A percentile compares a stretch with the other conserved stretches of the same genome.
Evolutionary conservation across 2,888 invertebrate genomes (phyloP).

Genomic region (Plagiodera versicolora): DNA sequence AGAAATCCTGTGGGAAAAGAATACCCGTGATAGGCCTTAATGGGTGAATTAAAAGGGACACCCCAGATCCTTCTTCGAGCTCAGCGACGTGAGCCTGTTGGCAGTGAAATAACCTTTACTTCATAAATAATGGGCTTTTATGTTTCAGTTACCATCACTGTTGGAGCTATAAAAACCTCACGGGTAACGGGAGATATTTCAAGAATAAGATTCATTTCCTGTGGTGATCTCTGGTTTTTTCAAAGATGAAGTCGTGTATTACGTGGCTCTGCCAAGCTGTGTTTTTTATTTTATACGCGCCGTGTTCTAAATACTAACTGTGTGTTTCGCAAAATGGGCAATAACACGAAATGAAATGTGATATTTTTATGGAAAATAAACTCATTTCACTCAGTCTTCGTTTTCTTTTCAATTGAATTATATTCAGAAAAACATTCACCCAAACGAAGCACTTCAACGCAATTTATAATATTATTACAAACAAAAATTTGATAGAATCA

Average conservation of each 20-base stretch:
- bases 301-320: too few relatives aligned
- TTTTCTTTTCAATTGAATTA: too few relatives aligned
- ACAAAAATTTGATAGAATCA: too few relatives aligned
- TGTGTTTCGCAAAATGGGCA: too few relatives aligned
- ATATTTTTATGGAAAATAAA: too few relatives aligned
- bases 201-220: background rate
- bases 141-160: slow-evolving; percentile 1
- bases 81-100: background rate
- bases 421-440: too few relatives aligned
- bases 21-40: background rate
- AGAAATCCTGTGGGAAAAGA: background rate
- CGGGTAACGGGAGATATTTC: background rate
- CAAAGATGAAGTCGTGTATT: background rate
- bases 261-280: too few relatives aligned
- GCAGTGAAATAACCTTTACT: background rate
- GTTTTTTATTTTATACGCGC: background rate
- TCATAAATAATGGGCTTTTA: slow-evolving; percentile 1
- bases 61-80: background rate
- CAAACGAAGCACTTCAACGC: too few relatives aligned
- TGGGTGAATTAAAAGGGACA: background rate
- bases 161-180: background rate
- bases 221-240: background rate
- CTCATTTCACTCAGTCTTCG: too few relatives aligned
- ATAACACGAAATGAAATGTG: too few relatives aligned
- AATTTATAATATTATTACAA: too few relatives aligned